These are phyloP conservation scores for Heliconius melpomene DNA, from an alignment of 1,140 invertebrate genomes.

Conservation along the genomic window DNA sequence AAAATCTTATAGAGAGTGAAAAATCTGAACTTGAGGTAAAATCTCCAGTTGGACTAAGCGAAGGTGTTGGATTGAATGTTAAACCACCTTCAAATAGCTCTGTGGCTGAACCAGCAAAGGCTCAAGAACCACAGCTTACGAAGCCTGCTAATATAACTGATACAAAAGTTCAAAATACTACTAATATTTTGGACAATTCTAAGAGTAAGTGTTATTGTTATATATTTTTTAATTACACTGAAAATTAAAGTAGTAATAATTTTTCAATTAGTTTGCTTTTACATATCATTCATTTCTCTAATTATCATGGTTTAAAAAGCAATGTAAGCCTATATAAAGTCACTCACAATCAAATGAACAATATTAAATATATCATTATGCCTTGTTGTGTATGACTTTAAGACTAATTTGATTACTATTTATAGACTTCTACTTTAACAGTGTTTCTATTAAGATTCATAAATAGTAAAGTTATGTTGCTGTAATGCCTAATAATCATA, in stretches of 20 bases:
- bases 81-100: slow-evolving; percentile 18
- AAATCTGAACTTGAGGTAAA: not conserved
- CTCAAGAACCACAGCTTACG: not conserved
- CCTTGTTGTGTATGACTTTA: not conserved
- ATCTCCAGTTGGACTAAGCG: slow-evolving; percentile 28
- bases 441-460: not conserved
- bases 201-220: not conserved
- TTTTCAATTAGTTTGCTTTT: too few relatives aligned
- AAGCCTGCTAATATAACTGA: slow-evolving; percentile 6
- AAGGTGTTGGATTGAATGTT: slow-evolving; percentile 32
- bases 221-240: not conserved
- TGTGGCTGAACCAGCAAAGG: not conserved
- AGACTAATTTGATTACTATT: not conserved
- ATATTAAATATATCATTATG: not conserved
- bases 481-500: too few relatives aligned
- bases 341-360: too few relatives aligned
- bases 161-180: slow-evolving; percentile 15
- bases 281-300: too few relatives aligned
- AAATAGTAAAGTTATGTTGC: too few relatives aligned
- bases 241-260: too few relatives aligned
- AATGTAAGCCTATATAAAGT: too few relatives aligned
- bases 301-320: too few relatives aligned
- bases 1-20: not conserved
- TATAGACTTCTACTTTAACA: not conserved
- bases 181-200: not conserved